These are phyloP conservation scores for Dysmachus trigonus DNA, from an alignment of 2,888 invertebrate genomes.

Conservation along the genomic window DNA sequence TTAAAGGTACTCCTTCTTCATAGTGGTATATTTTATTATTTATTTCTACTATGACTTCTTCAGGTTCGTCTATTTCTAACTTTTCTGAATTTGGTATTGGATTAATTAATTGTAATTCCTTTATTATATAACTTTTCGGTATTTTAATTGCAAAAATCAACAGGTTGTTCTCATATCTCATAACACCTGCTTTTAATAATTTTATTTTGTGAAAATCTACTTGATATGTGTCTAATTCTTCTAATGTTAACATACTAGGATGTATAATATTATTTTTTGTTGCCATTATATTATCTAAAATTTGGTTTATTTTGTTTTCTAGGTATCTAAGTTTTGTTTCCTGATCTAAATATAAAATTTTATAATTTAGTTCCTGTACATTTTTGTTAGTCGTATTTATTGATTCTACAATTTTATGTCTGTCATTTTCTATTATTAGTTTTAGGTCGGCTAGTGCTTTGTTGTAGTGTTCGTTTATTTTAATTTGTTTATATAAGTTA, in stretches of 20 bases:
- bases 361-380: constrained; percentile 20
- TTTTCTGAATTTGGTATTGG: constrained; percentile 23
- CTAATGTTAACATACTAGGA: constrained; percentile 44
- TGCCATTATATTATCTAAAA: constrained; percentile 34
- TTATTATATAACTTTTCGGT: constrained; percentile 24
- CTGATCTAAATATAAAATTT: constrained; percentile 38
- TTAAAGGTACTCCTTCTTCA: too few species aligned
- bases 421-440: constrained; percentile 38
- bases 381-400: background rate
- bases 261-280: constrained; percentile 41
- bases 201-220: too few species aligned
- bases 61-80: constrained; percentile 7
- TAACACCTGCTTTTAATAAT: too few species aligned
- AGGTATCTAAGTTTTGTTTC: constrained; percentile 41
- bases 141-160: too few species aligned
- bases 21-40: too few species aligned
- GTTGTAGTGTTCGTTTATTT: constrained; percentile 30
- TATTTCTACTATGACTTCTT: constrained; percentile 38
- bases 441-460: constrained; percentile 28
- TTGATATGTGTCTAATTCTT: too few species aligned
- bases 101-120: constrained; percentile 9
- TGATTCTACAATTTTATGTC: constrained; percentile 30
- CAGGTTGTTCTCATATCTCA: too few species aligned
- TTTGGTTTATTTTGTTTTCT: constrained; percentile 46
- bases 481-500: too few species aligned